Evolutionary conservation across 2,888 invertebrate genomes (phyloP).

Genomic region (Orgyia antiqua): DNA sequence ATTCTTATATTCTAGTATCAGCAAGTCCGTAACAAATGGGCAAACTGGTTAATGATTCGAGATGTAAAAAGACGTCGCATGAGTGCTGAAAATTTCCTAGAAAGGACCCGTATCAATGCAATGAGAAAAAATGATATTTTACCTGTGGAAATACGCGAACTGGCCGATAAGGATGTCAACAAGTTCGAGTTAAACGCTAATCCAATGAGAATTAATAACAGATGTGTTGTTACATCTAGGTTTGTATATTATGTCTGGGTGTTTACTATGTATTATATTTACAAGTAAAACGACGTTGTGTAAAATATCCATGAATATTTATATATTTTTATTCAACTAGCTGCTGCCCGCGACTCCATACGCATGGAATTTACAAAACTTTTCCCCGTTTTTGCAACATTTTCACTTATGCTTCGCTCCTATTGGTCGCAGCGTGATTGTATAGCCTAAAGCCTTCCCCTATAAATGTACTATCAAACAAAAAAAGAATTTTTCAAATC

Average conservation of each 20-base stretch:
- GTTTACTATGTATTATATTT: too few species aligned
- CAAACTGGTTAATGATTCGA: slow-evolving; percentile 89
- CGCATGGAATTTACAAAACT: too few species aligned
- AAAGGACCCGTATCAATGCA: slow-evolving; percentile 88
- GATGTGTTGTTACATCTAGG: slow-evolving; percentile 93
- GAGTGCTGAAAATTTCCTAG: slow-evolving; percentile 85
- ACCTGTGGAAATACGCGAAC: slow-evolving; percentile 87
- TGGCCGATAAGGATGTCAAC: slow-evolving; percentile 86
- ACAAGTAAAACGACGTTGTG: too few species aligned
- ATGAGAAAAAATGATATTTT: slow-evolving; percentile 91
- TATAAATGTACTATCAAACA: too few species aligned
- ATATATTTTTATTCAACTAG: too few species aligned
- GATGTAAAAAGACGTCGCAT: slow-evolving; percentile 90
- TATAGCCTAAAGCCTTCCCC: too few species aligned
- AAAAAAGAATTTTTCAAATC: too few species aligned
- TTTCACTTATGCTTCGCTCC: too few species aligned
- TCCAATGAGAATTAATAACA: slow-evolving; percentile 80
- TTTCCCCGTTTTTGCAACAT: too few species aligned
- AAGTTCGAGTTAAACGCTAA: slow-evolving; percentile 87
- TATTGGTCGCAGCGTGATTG: too few species aligned
- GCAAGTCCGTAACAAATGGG: slow-evolving; percentile 87
- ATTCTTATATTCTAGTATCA: slow-evolving; percentile 73
- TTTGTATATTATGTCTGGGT: slow-evolving; percentile 28
- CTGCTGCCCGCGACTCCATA: too few species aligned
- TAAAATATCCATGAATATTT: too few species aligned